Evolutionary conservation across 2,797 vertebrate species (phyloP).

Genomic region (Danio aesculapii): DNA sequence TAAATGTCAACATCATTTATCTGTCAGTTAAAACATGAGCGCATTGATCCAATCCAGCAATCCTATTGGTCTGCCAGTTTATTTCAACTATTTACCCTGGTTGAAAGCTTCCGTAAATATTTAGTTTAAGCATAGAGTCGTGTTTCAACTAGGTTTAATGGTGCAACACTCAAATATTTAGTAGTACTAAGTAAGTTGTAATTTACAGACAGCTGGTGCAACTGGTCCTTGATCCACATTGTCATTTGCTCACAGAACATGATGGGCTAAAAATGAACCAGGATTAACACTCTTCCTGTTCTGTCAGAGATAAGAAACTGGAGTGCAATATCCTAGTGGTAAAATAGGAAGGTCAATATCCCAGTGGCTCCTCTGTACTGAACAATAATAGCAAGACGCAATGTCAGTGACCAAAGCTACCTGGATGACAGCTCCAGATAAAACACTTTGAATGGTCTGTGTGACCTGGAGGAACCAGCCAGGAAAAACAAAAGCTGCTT

Average conservation of each 20-base stretch:
- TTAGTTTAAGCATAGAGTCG: conserved; percentile 7
- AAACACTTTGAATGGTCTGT: conserved; percentile 44
- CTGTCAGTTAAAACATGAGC: conserved; percentile 21
- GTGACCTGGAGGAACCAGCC: conserved; percentile 21
- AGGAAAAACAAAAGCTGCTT: conserved; percentile 55
- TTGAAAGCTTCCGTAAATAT: conserved; percentile 26
- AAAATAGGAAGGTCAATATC: conserved; percentile 39
- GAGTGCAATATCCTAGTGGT: conserved; percentile 37
- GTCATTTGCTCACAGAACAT: conserved; percentile 21
- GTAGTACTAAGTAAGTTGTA: background rate
- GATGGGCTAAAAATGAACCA: background rate
- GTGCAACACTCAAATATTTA: conserved; percentile 14
- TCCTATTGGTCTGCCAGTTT: background rate
- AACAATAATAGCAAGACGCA: conserved; percentile 34
- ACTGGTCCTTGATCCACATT: background rate
- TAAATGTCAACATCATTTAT: conserved; percentile 29
- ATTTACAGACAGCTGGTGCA: background rate
- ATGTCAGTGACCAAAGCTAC: background rate
- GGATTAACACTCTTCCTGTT: conserved; percentile 34
- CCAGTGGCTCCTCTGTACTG: conserved; percentile 19
- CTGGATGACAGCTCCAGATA: conserved; percentile 55
- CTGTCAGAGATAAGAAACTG: conserved; percentile 17
- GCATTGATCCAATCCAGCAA: background rate
- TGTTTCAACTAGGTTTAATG: conserved; percentile 19
- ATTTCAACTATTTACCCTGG: conserved; percentile 6